Evolutionary conservation across 2,888 invertebrate species (phyloP), one percentile per base, ranked within the genome.

Genomic region (Drosophila anomelani): DNA sequence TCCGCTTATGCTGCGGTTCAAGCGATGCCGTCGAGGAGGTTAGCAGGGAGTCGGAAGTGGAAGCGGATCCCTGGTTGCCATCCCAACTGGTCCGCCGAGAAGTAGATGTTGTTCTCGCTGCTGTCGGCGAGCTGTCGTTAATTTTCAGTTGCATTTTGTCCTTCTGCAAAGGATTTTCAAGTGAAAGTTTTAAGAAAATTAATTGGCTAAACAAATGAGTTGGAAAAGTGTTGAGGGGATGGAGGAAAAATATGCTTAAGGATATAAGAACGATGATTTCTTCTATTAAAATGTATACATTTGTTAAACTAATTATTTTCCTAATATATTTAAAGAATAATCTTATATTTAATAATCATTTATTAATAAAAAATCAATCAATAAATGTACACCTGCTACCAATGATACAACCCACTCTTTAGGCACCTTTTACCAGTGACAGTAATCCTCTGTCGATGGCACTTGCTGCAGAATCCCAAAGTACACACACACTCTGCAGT

Each of bases 21-120:
- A 88, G 54, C 38, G 86, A 85, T 13, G 78, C 76, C 2, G 81
- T 88, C 32, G 89, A 80, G 20, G 81, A 75, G 46, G 79, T 80
- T 51, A 76, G 38, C 59, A 80, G 60, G 3, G 67, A 74, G 17
- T 29, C 55, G 38, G 47, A 44, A 43, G 51, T 60, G 54, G 23
- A 69, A 49, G 54, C 43, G 38, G 49, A 64, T 29, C 17, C 68
- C 23, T 51, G 49, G 39, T 55, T 49, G 53, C 49, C 32, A 41
- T 56, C 47, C 68, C 69, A 68, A 57, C 68, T 69, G 69, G 29
- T 69, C 8, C 47, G 20, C 1, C 56, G 13, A 3, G 66, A 66
- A 36, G 66, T 13, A 20, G 41, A 43, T 29, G 56, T 34, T 38
- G 39, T 68, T 46, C 46, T 46, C 38, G 17, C 69, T 13, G 55